Base-by-base conservation (phyloP, 2,888 invertebrate species). In the Acleris literana region DNA sequence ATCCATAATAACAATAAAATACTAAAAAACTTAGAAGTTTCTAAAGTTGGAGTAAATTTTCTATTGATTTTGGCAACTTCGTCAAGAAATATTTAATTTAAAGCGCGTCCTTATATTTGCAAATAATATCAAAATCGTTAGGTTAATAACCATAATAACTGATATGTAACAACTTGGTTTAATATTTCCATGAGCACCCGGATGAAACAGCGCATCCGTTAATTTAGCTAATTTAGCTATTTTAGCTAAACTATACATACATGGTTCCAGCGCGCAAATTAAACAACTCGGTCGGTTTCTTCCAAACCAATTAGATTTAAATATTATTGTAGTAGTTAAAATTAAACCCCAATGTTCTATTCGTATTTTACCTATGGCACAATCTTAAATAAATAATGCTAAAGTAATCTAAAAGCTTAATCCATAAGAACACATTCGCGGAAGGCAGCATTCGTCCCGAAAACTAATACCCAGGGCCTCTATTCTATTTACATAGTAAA, bases 341-440 rank as follows among this genome's bases (percentile, higher is more conserved):
- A 46, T 7, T 5, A 46, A 46, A 46, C n/a, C n/a, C 17, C 46
- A n/a, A 22, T 9, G 22, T 25, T 57, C 2, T 56, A 5, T 44
- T 43, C 44, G 51, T 44, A 64, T 56, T 25, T 7, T 43, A 51
- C 18, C 16, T 78, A 80, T 81, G 79, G 80, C 81, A 80, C 81
- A 68, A 70, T 76, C 61, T 62, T 74, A 76, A 75, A 71, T 39
- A 69, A 72, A 51, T 71, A 59, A 68, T 67, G 63, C 58, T 60
- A 63, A 46, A 66, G 54, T 68, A 67, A 68, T 64, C 43, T 59
- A 71, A 60, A 63, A 70, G 58, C 60, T 64, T 66, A 65, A 61
- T 57, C 63, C 68, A 54, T 65, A 63, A 74, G 71, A 74, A 72
- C 72, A 72, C 71, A 65, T 68, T 56, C 43, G 59, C 64, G 25